These are phyloP conservation scores for Pachycephala philippinensis DNA, from an alignment of 2,113 vertebrate species.

Conservation along the genomic window DNA sequence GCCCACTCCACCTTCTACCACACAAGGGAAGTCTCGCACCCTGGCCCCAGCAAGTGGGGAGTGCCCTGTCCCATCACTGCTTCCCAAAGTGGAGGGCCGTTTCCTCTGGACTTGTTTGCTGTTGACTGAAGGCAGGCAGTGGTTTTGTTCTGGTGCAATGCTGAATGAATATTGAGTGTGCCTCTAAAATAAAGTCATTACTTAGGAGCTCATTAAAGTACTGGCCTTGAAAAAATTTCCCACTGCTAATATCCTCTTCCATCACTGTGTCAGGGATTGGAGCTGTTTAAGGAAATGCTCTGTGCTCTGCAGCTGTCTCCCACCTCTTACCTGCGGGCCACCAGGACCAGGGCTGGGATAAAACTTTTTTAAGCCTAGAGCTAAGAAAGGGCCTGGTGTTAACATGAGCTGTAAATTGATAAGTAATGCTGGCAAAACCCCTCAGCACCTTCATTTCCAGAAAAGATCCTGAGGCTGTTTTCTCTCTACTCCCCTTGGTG, in stretches of 20 bases:
- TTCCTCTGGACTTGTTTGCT: not conserved
- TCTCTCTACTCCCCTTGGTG: not conserved
- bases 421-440: not conserved
- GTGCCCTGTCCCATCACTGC: not conserved
- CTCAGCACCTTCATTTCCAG: not conserved
- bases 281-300: not conserved
- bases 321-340: not conserved
- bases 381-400: not conserved
- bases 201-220: slow-evolving; percentile 63
- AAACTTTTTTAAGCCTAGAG: not conserved
- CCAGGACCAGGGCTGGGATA: not conserved
- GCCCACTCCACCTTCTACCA: fast-evolving
- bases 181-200: slow-evolving; percentile 60
- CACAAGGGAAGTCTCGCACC: not conserved
- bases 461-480: not conserved
- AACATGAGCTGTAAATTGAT: not conserved
- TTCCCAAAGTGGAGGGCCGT: not conserved
- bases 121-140: not conserved
- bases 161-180: slow-evolving; percentile 20
- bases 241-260: slow-evolving; percentile 56
- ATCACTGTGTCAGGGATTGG: slow-evolving; percentile 38
- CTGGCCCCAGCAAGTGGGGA: fast-evolving
- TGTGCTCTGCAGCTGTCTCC: not conserved
- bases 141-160: not conserved
- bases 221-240: slow-evolving; percentile 44